Percentiles rank a stretch among this genome's conserved stretches.
phyloP scores from a whole-genome alignment of 1,140 invertebrate species.

The Aphelinus atriplicis region DNA sequence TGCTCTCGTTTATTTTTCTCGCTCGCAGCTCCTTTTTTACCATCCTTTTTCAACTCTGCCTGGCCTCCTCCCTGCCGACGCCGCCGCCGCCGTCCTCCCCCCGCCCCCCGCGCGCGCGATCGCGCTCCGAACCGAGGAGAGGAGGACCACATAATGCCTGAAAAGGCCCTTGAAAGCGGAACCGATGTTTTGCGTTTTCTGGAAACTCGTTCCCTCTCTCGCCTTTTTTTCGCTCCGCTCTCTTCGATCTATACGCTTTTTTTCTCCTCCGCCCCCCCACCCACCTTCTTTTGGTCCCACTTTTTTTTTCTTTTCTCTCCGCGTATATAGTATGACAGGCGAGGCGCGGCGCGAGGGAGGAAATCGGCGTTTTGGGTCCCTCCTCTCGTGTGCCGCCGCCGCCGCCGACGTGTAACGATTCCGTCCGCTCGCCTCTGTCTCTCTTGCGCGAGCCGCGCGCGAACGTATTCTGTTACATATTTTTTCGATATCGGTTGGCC shows the following conservation, averaged over 20 bases:
- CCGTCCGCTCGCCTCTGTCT: too few relatives aligned
- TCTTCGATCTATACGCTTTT: neutral
- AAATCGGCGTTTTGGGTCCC: too few relatives aligned
- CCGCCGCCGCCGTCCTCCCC: neutral
- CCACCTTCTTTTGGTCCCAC: too few relatives aligned
- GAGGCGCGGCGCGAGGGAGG: too few relatives aligned
- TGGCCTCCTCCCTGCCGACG: neutral
- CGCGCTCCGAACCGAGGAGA: neutral
- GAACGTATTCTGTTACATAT: too few relatives aligned
- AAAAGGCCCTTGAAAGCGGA: slow-evolving; percentile 30
- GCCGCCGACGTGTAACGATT: too few relatives aligned
- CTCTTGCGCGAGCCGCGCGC: too few relatives aligned
- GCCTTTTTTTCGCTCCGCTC: neutral
- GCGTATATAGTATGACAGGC: too few relatives aligned
- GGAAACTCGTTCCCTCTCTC: slow-evolving; percentile 23
- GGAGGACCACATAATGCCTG: slow-evolving; percentile 22
- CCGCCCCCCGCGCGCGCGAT: neutral
- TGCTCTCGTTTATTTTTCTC: slow-evolving; percentile 35
- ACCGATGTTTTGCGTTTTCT: slow-evolving; percentile 35
- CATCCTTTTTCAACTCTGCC: neutral
- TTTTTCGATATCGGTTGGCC: too few relatives aligned
- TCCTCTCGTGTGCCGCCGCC: too few relatives aligned
- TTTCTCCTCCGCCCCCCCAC: too few relatives aligned
- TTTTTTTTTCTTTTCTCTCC: too few relatives aligned
- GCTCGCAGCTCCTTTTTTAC: neutral